These are phyloP conservation scores for Pelodiscus sinensis DNA, from an alignment of 2,113 vertebrate genomes.

Conservation along the genomic window DNA sequence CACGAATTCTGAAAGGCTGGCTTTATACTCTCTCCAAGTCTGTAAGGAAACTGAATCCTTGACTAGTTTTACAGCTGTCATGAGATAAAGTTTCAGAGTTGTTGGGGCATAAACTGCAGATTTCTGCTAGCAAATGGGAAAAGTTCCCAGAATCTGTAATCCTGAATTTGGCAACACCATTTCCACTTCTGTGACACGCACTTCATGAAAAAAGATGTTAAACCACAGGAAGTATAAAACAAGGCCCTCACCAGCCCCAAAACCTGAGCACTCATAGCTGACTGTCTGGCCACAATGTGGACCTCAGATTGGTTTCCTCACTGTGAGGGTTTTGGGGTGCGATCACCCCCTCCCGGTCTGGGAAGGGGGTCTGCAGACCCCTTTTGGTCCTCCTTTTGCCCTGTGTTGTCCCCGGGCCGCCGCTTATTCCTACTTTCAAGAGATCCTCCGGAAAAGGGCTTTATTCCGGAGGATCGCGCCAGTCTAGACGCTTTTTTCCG, in stretches of 20 bases:
- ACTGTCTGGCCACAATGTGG: not conserved
- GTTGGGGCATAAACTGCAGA: not conserved
- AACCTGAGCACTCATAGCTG: not conserved
- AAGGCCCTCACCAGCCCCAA: not conserved
- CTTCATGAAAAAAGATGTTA: not conserved
- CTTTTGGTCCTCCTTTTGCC: too few relatives aligned
- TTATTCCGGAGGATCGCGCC: too few relatives aligned
- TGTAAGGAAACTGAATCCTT: not conserved
- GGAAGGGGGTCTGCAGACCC: too few relatives aligned
- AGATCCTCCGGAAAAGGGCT: too few relatives aligned
- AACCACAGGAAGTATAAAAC: not conserved
- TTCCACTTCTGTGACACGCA: not conserved
- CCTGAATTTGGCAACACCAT: not conserved
- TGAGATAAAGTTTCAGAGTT: not conserved
- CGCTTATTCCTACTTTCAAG: too few relatives aligned
- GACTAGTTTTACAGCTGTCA: not conserved
- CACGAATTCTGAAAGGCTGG: not conserved
- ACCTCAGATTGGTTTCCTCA: not conserved
- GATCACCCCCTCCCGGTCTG: too few relatives aligned
- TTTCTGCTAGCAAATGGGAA: not conserved
- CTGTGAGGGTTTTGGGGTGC: too few relatives aligned
- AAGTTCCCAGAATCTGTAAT: not conserved
- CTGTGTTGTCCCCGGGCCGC: too few relatives aligned
- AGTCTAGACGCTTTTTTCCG: too few relatives aligned
- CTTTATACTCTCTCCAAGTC: not conserved